Conservation (phyloP, 1,140 invertebrate genomes). For the Tachypleus tridentatus region DNA sequence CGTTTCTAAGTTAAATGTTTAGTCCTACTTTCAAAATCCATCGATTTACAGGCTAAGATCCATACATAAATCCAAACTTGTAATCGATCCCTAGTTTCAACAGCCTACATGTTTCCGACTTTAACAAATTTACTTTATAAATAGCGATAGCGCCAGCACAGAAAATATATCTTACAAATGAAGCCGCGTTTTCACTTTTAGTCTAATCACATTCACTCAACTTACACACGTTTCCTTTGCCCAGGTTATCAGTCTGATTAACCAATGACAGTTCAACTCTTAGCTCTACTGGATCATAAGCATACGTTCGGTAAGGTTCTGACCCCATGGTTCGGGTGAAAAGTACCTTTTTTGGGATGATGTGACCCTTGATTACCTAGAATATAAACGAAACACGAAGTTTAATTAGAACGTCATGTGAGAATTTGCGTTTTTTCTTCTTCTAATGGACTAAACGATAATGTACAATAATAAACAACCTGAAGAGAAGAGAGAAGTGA, state of each 20-base stretch:
- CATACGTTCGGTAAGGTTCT: slow-evolving; percentile 55
- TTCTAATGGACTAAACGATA: not conserved
- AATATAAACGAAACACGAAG: slow-evolving; percentile 24
- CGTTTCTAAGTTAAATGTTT: too few relatives aligned
- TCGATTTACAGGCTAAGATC: too few relatives aligned
- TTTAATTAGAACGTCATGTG: not conserved
- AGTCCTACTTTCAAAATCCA: too few relatives aligned
- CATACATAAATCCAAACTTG: too few relatives aligned
- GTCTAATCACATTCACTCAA: not conserved
- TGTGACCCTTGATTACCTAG: slow-evolving; percentile 77
- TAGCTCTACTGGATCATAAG: slow-evolving; percentile 58
- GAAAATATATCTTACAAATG: too few relatives aligned
- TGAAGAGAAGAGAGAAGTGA: not conserved
- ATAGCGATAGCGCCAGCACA: too few relatives aligned
- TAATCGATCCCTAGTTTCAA: too few relatives aligned
- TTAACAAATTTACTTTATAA: not conserved
- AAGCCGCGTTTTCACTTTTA: too few relatives aligned
- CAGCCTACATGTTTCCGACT: not conserved
- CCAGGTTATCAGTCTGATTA: slow-evolving; percentile 20
- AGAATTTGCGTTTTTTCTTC: not conserved
- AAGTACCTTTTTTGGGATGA: slow-evolving; percentile 71
- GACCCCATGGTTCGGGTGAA: slow-evolving; percentile 65
- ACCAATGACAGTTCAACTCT: slow-evolving; percentile 48
- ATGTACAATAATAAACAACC: not conserved
- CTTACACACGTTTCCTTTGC: slow-evolving; percentile 13